phyloP scores from a whole-genome alignment of 2,888 invertebrate species.

The Operophtera brumata region DNA sequence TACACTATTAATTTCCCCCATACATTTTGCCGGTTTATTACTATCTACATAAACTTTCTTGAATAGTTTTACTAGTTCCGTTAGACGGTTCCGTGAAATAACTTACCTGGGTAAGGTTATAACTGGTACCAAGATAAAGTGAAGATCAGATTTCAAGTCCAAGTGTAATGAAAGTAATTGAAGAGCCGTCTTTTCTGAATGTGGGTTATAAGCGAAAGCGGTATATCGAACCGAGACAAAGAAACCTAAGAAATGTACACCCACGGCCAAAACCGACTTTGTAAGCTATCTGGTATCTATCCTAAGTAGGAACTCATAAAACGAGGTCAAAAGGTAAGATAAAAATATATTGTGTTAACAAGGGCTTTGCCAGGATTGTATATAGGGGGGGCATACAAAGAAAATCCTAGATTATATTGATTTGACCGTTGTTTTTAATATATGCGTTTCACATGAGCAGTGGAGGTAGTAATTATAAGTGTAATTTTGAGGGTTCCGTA shows the following conservation, averaged over 20 bases:
- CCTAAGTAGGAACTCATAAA: no score
- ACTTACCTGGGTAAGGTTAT: neutral
- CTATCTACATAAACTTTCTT: neutral
- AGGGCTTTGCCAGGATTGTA: no score
- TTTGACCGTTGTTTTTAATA: no score
- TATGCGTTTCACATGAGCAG: no score
- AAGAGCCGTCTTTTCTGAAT: conserved; percentile 2
- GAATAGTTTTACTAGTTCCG: neutral
- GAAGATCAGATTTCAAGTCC: neutral
- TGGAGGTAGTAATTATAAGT: no score
- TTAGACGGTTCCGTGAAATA: neutral
- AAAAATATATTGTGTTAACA: no score
- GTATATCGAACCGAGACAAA: neutral
- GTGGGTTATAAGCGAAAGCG: conserved; percentile 3
- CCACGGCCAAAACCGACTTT: neutral
- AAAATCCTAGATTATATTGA: no score
- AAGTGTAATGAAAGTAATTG: conserved; percentile 3
- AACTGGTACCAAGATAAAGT: neutral
- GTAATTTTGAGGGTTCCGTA: no score
- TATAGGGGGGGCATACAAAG: no score
- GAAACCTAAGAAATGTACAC: neutral
- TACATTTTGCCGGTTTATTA: no score
- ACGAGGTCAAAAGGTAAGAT: no score
- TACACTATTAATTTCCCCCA: no score
- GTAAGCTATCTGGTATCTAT: neutral